phyloP scores from a whole-genome alignment of 2,113 vertebrate species.

The Carettochelys insculpta region DNA sequence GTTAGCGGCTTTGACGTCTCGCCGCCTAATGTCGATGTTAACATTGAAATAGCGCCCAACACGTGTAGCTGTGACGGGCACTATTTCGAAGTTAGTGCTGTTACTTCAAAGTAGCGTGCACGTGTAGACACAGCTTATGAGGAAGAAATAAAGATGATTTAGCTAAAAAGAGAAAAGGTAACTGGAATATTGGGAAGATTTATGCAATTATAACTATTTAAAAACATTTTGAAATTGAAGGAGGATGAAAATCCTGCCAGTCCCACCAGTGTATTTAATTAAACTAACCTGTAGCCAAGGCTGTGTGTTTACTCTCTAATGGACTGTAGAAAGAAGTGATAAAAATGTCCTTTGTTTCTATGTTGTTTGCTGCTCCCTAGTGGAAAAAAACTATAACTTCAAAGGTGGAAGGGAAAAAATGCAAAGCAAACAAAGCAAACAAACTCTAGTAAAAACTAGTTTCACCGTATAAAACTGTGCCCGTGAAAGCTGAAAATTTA shows the following conservation, averaged over 20 bases:
- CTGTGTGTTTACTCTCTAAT: neutral
- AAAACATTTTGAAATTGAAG: neutral
- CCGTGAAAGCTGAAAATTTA: neutral
- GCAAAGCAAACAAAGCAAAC: neutral
- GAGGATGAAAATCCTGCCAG: neutral
- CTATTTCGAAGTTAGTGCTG: too few relatives aligned
- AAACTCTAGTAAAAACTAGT: neutral
- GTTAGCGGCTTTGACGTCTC: too few relatives aligned
- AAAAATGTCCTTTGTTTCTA: neutral
- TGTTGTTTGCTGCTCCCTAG: constrained; percentile 72
- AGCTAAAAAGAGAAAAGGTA: neutral
- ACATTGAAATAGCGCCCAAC: too few relatives aligned
- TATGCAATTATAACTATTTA: neutral
- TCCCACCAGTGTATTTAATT: neutral
- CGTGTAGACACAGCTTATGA: rapidly evolving
- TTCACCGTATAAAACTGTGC: neutral
- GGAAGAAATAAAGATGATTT: neutral
- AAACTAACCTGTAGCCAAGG: neutral
- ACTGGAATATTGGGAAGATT: neutral
- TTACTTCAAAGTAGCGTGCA: too few relatives aligned
- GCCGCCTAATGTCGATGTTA: too few relatives aligned
- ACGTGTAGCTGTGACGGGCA: too few relatives aligned
- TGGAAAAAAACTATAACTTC: constrained; percentile 30
- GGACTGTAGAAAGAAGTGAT: neutral
- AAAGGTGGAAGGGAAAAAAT: neutral